These are phyloP conservation scores for Oreortyx pictus DNA, from an alignment of 2,797 vertebrate species.

Conservation along the genomic window DNA sequence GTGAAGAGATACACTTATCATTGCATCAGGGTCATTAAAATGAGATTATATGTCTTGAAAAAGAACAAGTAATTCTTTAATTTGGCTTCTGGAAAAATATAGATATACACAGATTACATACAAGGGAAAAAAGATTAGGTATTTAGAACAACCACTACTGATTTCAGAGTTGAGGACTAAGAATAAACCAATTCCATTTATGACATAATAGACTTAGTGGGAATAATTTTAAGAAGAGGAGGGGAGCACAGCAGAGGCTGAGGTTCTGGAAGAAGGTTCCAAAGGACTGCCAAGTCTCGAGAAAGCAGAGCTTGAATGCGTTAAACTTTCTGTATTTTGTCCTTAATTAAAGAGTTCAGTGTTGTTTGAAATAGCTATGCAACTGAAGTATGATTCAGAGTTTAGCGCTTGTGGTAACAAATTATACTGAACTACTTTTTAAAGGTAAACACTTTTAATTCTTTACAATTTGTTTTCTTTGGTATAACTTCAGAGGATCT, in stretches of 20 bases:
- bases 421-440: neutral
- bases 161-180: neutral
- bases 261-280: neutral
- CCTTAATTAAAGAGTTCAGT: neutral
- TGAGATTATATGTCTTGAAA: neutral
- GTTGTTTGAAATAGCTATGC: neutral
- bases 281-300: neutral
- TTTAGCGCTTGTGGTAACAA: neutral
- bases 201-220: neutral
- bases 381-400: neutral
- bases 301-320: neutral
- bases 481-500: neutral
- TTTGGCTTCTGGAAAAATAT: neutral
- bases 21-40: neutral
- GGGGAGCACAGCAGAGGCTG: rapidly evolving
- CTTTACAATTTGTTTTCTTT: neutral
- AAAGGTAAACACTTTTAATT: neutral
- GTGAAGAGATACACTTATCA: rapidly evolving
- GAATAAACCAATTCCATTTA: neutral
- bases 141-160: neutral
- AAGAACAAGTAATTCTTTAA: neutral
- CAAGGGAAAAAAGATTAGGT: neutral
- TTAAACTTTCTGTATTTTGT: neutral
- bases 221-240: neutral
- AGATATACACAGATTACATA: neutral